Evolutionary conservation across 1,140 invertebrate species (phyloP), one percentile per base, ranked within the genome.

Genomic region (Musca domestica): DNA sequence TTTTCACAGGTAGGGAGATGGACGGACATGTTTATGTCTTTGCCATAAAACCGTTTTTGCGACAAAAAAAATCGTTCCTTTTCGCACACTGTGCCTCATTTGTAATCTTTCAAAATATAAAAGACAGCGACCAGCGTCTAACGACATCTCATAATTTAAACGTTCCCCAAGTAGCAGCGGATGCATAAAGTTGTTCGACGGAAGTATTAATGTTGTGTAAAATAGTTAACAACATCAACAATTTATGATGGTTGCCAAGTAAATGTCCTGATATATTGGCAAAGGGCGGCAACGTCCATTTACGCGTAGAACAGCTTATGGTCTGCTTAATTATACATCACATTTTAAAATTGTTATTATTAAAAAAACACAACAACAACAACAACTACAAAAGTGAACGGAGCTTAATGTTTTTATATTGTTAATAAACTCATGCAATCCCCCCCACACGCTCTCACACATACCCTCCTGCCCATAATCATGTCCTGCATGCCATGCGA

Each of bases 181-280:
- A 56, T 56, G 52, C 23, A 56, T 25, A 56, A 41, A 56, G 19
- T 27, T 56, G 52, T 30, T 56, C 25, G 23, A 15, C 52, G 52
- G 52, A 56, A 27, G 52, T 56, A 56, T 56, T 56, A 56, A 56
- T 56, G 52, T 56, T 27, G 52, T 56, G 52, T 56, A 56, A 56
- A 56, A 56, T 9, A 27, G 25, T 56, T 56, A 27, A 30, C 34
- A 41, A 41, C 34, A 41, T 2, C 19, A 51, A 51, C 25, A 27
- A 56, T 56, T 56, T 27, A 56, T 56, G 52, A 56, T 12, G 34
- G 4, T 41, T 5, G 10, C 5, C 34, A 41, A 56, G 25, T 27
- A 19, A 56, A 56, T 56, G 23, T 23, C 52, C 22, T 14, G 52
- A 27, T 27, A 56, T 56, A 56, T 56, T 56, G 34, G 34, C 34